Evolutionary conservation across 2,888 invertebrate species (phyloP), one percentile per base, ranked within the genome.

Genomic region (Watsonalla binaria): DNA sequence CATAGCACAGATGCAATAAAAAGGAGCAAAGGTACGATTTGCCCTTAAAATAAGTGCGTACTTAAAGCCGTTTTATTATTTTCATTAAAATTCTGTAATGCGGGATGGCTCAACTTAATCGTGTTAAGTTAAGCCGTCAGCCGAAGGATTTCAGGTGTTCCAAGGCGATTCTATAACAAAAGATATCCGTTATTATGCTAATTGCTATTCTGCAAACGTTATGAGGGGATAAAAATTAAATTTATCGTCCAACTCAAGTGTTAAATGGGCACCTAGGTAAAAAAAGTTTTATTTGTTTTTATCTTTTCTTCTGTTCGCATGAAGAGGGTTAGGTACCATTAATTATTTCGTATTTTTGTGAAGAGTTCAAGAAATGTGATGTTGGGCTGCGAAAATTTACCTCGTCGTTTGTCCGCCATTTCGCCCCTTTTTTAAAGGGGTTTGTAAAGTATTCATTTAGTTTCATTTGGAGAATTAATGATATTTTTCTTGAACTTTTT

Each of bases 211-310:
- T 59, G 62, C 54, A 62, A 66, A 63, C 59, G 70, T 65, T 69
- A 66, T 66, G 61, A 70, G 67, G 67, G 71, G 66, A 71, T 68
- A 65, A 70, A 68, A 67, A 68, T 58, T 60, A 61, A 70, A 70
- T 70, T 72, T 68, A 70, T 66, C 51, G 60, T 57, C 55, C 47
- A 57, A 56, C 61, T 58, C 61, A 50, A 46, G 54, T 58, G 60
- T 61, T 65, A 63, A 67, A 59, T 57, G 51, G 55, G 61, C 56
- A 51, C 51, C 34, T 57, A 59, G 59, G 58, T 58, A 58, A 59
- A 56, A 56, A 63, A 60, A 54, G 55, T 62, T 39, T 56, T 61
- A 59, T 66, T 64, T 62, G 59, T 54, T 62, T 60, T 59, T 66
- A 48, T 48, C 48, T 13, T 59, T 62, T 60, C 58, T 61, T 60